A percentile compares a stretch with the other conserved stretches of the same genome.
Conservation (phyloP, 2,888 invertebrate genomes). For the Pardosa pseudoannulata region DNA sequence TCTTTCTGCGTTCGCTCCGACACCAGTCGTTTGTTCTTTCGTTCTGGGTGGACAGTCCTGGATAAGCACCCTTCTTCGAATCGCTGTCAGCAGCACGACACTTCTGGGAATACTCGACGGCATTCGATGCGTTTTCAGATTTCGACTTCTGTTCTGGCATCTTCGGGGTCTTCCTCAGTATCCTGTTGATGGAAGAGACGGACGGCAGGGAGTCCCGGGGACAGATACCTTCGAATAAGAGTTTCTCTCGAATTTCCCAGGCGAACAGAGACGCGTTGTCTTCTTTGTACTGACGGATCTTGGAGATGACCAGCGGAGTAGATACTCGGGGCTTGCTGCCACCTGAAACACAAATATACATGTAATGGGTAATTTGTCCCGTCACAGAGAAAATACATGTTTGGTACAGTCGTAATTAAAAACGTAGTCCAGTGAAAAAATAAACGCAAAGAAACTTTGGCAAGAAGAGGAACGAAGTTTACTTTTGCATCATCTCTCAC, state of each 20-base stretch:
- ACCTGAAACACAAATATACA: slow-evolving; percentile 63
- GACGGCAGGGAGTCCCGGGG: slow-evolving; percentile 75
- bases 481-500: too few relatives aligned
- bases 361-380: too few relatives aligned
- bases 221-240: slow-evolving; percentile 75
- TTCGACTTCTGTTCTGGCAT: not conserved
- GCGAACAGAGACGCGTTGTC: slow-evolving; percentile 75
- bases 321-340: slow-evolving; percentile 76
- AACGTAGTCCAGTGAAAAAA: too few relatives aligned
- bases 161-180: slow-evolving; percentile 72
- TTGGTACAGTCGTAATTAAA: too few relatives aligned
- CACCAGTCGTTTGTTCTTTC: not conserved
- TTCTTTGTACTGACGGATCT: slow-evolving; percentile 75
- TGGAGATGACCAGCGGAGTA: slow-evolving; percentile 75
- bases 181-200: slow-evolving; percentile 76
- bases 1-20: not conserved
- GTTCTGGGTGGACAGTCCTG: too few relatives aligned
- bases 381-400: too few relatives aligned
- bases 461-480: too few relatives aligned
- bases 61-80: too few relatives aligned
- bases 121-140: not conserved
- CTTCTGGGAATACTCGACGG: not conserved
- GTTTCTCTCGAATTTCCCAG: slow-evolving; percentile 75
- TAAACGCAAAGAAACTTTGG: too few relatives aligned
- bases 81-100: not conserved